phyloP scores from a whole-genome alignment of 2,888 invertebrate genomes.

The Ametastegia equiseti region DNA sequence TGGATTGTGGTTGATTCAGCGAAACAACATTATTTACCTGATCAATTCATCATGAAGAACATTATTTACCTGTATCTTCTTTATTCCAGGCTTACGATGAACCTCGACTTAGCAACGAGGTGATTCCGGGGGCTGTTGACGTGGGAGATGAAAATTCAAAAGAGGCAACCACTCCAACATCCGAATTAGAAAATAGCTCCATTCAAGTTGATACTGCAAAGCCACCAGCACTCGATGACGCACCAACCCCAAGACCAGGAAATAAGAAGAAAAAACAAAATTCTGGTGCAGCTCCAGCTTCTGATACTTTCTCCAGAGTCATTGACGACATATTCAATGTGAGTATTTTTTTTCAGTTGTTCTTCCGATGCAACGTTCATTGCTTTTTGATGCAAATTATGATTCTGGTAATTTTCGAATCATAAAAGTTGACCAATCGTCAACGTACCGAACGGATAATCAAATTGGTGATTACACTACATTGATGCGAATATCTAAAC shows the following conservation, averaged over 20 bases:
- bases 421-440: background rate
- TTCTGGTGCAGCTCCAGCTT: background rate
- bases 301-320: slow-evolving; percentile 43
- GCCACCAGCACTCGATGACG: slow-evolving; percentile 40
- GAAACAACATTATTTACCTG: background rate
- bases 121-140: slow-evolving; percentile 37
- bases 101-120: slow-evolving; percentile 49
- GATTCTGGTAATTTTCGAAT: background rate
- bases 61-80: background rate
- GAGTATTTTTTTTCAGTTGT: background rate
- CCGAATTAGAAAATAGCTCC: background rate
- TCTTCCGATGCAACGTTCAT: background rate
- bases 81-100: slow-evolving; percentile 28
- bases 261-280: slow-evolving; percentile 28
- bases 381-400: background rate
- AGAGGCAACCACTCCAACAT: background rate
- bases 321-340: slow-evolving; percentile 48
- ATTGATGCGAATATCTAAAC: background rate
- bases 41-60: background rate
- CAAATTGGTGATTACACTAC: background rate
- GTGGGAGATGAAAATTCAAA: slow-evolving; percentile 27
- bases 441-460: background rate
- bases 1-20: background rate
- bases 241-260: slow-evolving; percentile 44
- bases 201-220: slow-evolving; percentile 4